Evolutionary conservation across 2,797 vertebrate genomes (phyloP).

Genomic region (Manis pentadactyla): DNA sequence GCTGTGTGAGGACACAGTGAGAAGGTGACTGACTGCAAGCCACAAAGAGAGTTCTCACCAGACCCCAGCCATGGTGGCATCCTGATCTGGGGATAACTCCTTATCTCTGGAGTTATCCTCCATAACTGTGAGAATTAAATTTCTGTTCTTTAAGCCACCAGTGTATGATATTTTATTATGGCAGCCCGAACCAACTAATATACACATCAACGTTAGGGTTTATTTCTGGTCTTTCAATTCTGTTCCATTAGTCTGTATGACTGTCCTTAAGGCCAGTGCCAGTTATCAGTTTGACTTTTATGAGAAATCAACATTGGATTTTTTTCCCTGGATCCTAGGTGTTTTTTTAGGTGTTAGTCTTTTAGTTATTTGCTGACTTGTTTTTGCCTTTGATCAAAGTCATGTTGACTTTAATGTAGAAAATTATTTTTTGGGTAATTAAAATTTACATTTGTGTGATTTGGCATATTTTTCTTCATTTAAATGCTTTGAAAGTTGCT

Average conservation of each 20-base stretch:
- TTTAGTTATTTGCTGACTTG: slow-evolving; percentile 19
- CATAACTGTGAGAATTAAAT: neutral
- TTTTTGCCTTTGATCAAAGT: slow-evolving; percentile 49
- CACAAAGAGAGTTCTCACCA: neutral
- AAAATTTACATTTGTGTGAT: neutral
- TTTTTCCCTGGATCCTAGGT: neutral
- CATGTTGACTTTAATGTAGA: neutral
- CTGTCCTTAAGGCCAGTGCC: neutral
- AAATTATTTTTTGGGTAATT: slow-evolving; percentile 48
- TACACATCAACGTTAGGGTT: neutral
- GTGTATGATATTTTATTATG: neutral
- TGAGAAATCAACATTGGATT: slow-evolving; percentile 31
- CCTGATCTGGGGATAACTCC: neutral
- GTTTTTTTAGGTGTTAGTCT: neutral
- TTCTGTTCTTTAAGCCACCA: neutral
- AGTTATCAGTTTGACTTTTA: neutral
- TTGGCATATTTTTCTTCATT: slow-evolving; percentile 33
- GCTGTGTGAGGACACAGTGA: neutral
- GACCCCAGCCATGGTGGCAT: neutral
- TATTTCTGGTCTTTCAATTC: neutral
- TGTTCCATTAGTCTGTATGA: neutral
- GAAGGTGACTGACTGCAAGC: neutral
- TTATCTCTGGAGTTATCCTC: neutral
- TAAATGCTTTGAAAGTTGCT: slow-evolving; percentile 4
- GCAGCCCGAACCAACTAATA: neutral